Evolutionary conservation across 2,113 vertebrate genomes (phyloP).

Genomic region (Malurus melanocephalus): DNA sequence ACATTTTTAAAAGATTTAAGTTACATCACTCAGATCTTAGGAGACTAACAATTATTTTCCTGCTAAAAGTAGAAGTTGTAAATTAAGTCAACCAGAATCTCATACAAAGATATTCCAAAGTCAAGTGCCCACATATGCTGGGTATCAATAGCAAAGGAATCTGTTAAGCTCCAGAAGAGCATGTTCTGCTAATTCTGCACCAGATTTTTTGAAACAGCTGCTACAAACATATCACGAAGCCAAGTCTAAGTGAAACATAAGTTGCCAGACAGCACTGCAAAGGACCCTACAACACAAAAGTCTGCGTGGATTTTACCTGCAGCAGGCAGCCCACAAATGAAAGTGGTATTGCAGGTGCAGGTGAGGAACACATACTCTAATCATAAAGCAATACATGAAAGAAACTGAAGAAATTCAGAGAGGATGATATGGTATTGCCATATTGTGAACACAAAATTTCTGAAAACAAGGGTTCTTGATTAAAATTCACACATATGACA

Average conservation of each 20-base stretch:
- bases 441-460: background rate
- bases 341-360: background rate
- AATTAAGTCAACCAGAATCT: background rate
- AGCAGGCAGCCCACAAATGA: background rate
- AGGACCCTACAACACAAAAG: background rate
- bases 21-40: background rate
- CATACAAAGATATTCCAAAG: background rate
- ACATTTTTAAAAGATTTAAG: background rate
- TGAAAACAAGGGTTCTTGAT: background rate
- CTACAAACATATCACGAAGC: background rate
- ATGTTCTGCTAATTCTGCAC: background rate
- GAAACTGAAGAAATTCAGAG: background rate
- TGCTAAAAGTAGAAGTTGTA: background rate
- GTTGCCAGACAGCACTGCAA: background rate
- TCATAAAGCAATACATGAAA: background rate
- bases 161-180: background rate
- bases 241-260: background rate
- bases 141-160: background rate
- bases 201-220: background rate
- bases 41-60: background rate
- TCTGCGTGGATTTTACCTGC: background rate
- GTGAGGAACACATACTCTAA: background rate
- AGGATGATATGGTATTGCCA: background rate
- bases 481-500: background rate
- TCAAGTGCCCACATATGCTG: background rate